These are phyloP conservation scores for Montipora efflorescens DNA, from an alignment of 64 coral and sea anemone genomes.

Conservation along the genomic window DNA sequence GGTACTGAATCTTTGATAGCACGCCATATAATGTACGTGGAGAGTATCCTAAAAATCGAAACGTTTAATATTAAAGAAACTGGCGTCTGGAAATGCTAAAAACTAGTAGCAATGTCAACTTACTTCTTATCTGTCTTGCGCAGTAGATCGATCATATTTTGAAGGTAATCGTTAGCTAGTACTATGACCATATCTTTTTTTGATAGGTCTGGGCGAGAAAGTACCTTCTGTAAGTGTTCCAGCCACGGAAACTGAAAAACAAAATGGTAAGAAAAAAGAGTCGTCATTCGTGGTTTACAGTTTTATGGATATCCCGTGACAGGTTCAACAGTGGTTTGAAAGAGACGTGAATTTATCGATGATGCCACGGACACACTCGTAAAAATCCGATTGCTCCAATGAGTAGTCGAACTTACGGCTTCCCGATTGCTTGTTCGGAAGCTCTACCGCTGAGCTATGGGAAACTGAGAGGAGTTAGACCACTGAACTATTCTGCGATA, in stretches of 20 bases:
- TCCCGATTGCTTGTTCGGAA: neutral
- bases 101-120: neutral
- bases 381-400: too few relatives aligned
- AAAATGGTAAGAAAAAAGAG: neutral
- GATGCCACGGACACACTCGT: too few relatives aligned
- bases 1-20: slow-evolving; percentile 90
- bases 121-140: slow-evolving; percentile 74
- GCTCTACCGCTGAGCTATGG: neutral
- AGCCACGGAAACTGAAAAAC: slow-evolving; percentile 74
- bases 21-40: slow-evolving; percentile 96
- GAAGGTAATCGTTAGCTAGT: slow-evolving; percentile 72
- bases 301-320: too few relatives aligned
- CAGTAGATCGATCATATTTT: slow-evolving; percentile 64
- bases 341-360: too few relatives aligned
- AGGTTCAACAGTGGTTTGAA: too few relatives aligned
- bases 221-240: slow-evolving; percentile 50
- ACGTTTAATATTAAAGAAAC: neutral
- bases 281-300: too few relatives aligned
- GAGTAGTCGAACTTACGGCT: too few relatives aligned
- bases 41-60: slow-evolving; percentile 32
- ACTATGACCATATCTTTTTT: slow-evolving; percentile 55
- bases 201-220: slow-evolving; percentile 40
- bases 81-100: neutral
- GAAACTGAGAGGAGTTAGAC: too few relatives aligned
- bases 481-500: too few relatives aligned